Percentiles rank a stretch among this genome's conserved stretches.
Evolutionary conservation across 2,888 invertebrate species (phyloP).

Genomic region (Caenorhabditis sp.): DNA sequence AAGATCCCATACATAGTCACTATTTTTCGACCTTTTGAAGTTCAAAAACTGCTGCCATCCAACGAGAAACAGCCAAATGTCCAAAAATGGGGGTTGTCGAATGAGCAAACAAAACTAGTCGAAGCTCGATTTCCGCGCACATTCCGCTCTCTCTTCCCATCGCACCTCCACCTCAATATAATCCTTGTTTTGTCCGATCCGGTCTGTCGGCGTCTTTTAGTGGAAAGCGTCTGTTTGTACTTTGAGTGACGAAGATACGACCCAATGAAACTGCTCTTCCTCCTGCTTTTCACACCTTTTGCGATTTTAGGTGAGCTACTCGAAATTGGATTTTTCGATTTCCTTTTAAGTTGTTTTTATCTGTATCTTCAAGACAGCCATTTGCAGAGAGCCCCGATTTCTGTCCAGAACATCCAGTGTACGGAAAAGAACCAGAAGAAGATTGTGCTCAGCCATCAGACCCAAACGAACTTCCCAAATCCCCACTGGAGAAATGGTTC

Average conservation of each 20-base stretch:
- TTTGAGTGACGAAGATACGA: constrained; percentile 34
- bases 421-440: constrained; percentile 61
- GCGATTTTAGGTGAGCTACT: constrained; percentile 24
- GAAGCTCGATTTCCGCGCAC: constrained; percentile 53
- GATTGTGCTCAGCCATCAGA: constrained; percentile 70
- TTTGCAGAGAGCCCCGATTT: constrained; percentile 60
- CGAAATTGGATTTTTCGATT: background rate
- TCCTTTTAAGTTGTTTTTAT: background rate
- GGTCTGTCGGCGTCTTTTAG: constrained; percentile 36
- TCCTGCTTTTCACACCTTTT: constrained; percentile 55
- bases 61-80: constrained; percentile 19
- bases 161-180: constrained; percentile 22
- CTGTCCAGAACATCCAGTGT: constrained; percentile 63
- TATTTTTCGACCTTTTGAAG: background rate
- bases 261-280: constrained; percentile 49
- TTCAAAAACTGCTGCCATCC: constrained; percentile 36
- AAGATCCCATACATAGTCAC: too few species aligned
- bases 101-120: constrained; percentile 55
- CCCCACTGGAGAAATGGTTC: constrained; percentile 79
- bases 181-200: constrained; percentile 54
- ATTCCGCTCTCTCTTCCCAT: constrained; percentile 29
- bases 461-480: constrained; percentile 74
- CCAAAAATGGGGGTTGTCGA: constrained; percentile 48
- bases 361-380: too few species aligned
- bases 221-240: constrained; percentile 38